Percentiles rank a stretch among this genome's conserved stretches.
These are phyloP conservation scores for Trachelus troglodyta DNA, from an alignment of 2,888 invertebrate genomes.

Conservation along the genomic window DNA sequence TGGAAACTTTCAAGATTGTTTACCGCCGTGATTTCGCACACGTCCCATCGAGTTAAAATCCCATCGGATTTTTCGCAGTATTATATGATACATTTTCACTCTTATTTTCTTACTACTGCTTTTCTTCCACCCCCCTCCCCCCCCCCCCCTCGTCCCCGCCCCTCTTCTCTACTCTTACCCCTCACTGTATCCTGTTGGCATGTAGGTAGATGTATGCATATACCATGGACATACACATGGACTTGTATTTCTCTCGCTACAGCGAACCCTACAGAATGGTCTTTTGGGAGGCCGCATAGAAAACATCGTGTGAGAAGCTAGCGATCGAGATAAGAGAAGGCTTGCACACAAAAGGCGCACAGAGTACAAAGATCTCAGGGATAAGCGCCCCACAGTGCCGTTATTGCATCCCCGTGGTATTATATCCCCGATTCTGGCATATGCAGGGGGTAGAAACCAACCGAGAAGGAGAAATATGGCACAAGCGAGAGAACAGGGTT, in stretches of 20 bases:
- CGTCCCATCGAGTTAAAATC: background rate
- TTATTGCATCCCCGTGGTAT: conserved; percentile 10
- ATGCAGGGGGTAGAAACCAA: conserved; percentile 14
- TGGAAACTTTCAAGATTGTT: background rate
- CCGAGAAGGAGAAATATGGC: background rate
- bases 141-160: no score
- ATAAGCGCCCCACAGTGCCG: conserved; percentile 36
- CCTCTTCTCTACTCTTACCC: background rate
- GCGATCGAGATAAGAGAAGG: conserved; percentile 31
- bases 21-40: background rate
- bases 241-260: background rate
- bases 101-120: background rate
- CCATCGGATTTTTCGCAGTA: background rate
- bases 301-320: background rate
- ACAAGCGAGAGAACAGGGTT: background rate
- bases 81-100: background rate
- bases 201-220: background rate
- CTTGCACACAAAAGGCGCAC: conserved; percentile 40
- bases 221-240: background rate
- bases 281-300: background rate
- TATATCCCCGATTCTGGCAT: conserved; percentile 16
- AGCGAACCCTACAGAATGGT: background rate
- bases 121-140: background rate
- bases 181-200: background rate
- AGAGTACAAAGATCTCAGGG: conserved; percentile 47